A percentile compares a stretch with the other conserved stretches of the same genome.
Conservation (phyloP, 2,113 vertebrate species). For the Speoplatyrhinus poulsoni region DNA sequence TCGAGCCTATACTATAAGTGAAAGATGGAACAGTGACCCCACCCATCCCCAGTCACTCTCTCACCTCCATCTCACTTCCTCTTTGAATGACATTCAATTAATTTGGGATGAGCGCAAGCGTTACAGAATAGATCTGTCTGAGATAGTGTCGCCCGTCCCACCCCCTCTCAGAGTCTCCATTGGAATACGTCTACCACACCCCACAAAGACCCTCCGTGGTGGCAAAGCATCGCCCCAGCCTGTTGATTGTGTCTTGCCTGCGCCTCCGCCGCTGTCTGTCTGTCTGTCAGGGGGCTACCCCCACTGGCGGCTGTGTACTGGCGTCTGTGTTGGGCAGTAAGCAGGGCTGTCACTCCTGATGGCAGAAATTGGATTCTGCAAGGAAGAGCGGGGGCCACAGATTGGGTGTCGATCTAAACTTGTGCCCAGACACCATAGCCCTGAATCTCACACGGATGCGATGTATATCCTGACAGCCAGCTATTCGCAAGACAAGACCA, state of each 20-base stretch:
- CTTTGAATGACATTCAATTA: constrained; percentile 72
- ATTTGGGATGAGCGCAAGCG: constrained; percentile 58
- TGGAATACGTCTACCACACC: constrained; percentile 53
- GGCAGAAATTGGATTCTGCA: constrained; percentile 59
- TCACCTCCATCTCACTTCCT: constrained; percentile 57
- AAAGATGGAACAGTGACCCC: constrained; percentile 1
- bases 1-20: constrained; percentile 38
- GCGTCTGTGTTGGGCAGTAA: constrained; percentile 48
- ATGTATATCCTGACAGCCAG: constrained; percentile 44
- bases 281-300: constrained; percentile 23
- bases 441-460: constrained; percentile 20
- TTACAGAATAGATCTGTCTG: constrained; percentile 51
- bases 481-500: constrained; percentile 54
- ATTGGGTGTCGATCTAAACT: constrained; percentile 33
- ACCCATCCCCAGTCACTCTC: constrained; percentile 34
- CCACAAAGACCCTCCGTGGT: constrained; percentile 53
- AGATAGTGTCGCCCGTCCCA: constrained; percentile 52
- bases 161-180: constrained; percentile 48
- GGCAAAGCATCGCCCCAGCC: constrained; percentile 56
- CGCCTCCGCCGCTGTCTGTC: constrained; percentile 29
- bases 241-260: constrained; percentile 60
- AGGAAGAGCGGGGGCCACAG: constrained; percentile 25
- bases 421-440: constrained; percentile 53
- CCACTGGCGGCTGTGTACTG: constrained; percentile 19
- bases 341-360: constrained; percentile 64